Evolutionary conservation across 2,888 invertebrate genomes (phyloP).

Genomic region (Drepanosiphum platanoidis): DNA sequence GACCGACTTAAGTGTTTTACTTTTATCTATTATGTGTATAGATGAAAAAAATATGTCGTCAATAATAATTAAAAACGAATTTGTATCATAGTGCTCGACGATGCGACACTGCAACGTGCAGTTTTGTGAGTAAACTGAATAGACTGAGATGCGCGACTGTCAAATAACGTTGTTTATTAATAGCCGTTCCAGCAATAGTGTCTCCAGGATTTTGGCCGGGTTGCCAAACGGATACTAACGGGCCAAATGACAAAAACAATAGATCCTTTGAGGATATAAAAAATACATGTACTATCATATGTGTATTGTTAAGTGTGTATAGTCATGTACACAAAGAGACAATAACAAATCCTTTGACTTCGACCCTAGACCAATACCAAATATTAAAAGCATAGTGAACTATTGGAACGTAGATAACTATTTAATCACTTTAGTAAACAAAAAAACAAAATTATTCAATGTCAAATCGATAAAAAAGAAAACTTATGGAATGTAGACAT

Average conservation of each 20-base stretch:
- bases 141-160: background rate
- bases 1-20: conserved; percentile 9
- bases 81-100: background rate
- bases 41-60: background rate
- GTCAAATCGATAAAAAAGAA: background rate
- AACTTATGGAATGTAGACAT: too few species aligned
- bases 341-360: conserved; percentile 17
- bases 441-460: background rate
- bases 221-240: conserved; percentile 47
- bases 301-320: background rate
- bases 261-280: conserved; percentile 1
- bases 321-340: background rate
- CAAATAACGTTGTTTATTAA: conserved; percentile 48
- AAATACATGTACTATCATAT: background rate
- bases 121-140: conserved; percentile 18
- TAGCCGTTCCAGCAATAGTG: conserved; percentile 41
- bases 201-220: conserved; percentile 59
- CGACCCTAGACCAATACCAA: conserved; percentile 16
- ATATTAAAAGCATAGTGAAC: conserved; percentile 6
- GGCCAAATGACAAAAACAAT: conserved; percentile 35
- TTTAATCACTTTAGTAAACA: background rate
- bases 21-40: conserved; percentile 8
- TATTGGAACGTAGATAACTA: background rate
- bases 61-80: background rate
- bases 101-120: background rate